Conservation (phyloP, 2,888 invertebrate genomes). For the Chaitophorus viminalis region DNA sequence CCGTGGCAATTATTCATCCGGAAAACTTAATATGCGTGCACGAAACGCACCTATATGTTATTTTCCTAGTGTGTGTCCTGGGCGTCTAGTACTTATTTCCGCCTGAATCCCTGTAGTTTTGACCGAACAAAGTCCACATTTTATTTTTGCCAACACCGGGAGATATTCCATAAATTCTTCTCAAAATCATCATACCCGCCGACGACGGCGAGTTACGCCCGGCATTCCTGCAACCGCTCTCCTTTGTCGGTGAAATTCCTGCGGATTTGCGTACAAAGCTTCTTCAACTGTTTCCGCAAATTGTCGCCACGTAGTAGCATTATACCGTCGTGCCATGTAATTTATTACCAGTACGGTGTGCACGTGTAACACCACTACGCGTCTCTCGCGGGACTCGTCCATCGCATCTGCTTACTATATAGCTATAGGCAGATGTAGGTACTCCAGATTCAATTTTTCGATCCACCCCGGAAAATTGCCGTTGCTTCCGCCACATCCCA, state of each 20-base stretch:
- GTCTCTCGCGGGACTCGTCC: neutral
- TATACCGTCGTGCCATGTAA: neutral
- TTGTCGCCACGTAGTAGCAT: neutral
- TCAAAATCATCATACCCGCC: neutral
- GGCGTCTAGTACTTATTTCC: too few relatives aligned
- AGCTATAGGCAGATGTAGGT: too few relatives aligned
- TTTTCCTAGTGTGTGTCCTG: too few relatives aligned
- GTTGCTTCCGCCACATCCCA: too few relatives aligned
- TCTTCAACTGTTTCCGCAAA: constrained; percentile 4
- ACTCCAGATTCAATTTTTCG: neutral
- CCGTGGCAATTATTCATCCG: too few relatives aligned
- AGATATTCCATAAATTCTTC: neutral
- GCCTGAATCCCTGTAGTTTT: too few relatives aligned
- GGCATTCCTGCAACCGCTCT: neutral
- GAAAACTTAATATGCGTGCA: too few relatives aligned
- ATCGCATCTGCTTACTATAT: neutral
- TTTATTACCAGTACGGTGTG: neutral
- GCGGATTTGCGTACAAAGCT: neutral
- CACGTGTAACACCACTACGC: neutral
- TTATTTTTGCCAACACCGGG: neutral
- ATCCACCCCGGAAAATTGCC: neutral
- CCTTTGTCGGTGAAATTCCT: constrained; percentile 8
- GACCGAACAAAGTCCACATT: neutral
- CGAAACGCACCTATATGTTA: too few relatives aligned
- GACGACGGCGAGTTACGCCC: neutral